Base-by-base conservation (phyloP, 1,140 invertebrate species). In the Diorhabda carinulata region DNA sequence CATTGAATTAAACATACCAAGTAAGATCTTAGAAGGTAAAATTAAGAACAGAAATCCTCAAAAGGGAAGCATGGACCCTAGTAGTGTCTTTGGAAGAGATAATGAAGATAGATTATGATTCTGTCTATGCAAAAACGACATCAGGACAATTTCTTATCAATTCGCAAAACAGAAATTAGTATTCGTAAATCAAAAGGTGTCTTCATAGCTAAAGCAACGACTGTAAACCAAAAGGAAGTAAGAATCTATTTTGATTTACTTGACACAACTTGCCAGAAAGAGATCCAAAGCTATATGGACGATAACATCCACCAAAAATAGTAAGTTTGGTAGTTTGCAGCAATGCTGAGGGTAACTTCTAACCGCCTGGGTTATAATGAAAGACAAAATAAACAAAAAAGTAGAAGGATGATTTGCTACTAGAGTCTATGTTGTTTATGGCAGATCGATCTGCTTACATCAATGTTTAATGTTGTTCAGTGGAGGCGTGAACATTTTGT, bases 361-460 rank as follows among this genome's bases (percentile, higher is more conserved):
- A 80, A 8, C 73, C 78, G 6, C 78, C 79, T 2, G 71, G 44
- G 43, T 73, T 5, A 77, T 81, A 47, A 73, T 79, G 0, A 81
- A 79, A 72, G 81, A 81, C n/a, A 74, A 76, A 64, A 78, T 78
- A 68, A 74, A 78, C 70, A 80, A 25, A 25, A 40, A 78, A 83
- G 69, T 80, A 77, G 64, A 63, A 73, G 70, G 76, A 81, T 58
- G 73, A 70, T n/a, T 56, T 82, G 56, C 81, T 78, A 56, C 67
- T 69, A 56, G 77, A 78, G 6, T 78, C 76, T 40, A 52, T 71
- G 25, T 72, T 78, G n/a, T 79, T 68, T 43, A 79, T 82, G 77
- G 76, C 74, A 57, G 70, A 78, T 73, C 79, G 81, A 66, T 82
- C 80, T 41, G 70, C 75, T 0, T 81, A 80, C 64, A 68, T 83